phyloP scores from a whole-genome alignment of 2,797 vertebrate species.

The Microctenopoma stevenorrisi region DNA sequence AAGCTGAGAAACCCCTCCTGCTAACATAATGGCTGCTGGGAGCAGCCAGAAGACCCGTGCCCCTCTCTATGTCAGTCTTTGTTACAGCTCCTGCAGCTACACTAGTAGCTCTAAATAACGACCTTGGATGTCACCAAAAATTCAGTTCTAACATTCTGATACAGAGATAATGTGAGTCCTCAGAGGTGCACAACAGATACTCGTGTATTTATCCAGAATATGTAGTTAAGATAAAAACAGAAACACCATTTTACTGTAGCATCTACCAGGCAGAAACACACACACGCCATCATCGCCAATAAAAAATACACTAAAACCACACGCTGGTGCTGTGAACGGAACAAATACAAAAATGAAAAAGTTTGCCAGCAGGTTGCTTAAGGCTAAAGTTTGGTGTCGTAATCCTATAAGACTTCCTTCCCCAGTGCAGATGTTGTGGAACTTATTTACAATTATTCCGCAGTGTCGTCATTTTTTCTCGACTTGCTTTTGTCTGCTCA shows the following conservation, averaged over 20 bases:
- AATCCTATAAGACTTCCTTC: not conserved
- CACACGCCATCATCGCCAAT: constrained; percentile 21
- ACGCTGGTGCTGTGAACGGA: not conserved
- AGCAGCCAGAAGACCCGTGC: no score
- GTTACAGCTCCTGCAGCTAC: not conserved
- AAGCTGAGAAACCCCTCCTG: not conserved
- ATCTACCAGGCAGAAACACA: constrained; percentile 27
- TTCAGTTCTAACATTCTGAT: constrained; percentile 22
- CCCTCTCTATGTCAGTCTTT: no score
- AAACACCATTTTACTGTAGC: constrained; percentile 10
- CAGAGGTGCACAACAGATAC: not conserved
- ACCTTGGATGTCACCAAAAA: constrained; percentile 23
- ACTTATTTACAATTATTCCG: not conserved
- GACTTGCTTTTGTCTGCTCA: not conserved
- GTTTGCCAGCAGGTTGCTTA: not conserved
- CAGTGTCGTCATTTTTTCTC: not conserved
- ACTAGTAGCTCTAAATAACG: not conserved
- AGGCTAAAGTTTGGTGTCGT: not conserved
- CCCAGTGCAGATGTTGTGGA: not conserved
- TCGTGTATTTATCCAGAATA: constrained; percentile 36
- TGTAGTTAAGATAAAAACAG: constrained; percentile 48
- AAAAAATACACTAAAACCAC: constrained; percentile 20
- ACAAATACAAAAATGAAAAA: not conserved
- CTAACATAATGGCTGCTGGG: no score
- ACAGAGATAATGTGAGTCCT: constrained; percentile 17